Evolutionary conservation across 2,113 vertebrate species (phyloP).

Genomic region (Gasterosteus nipponicus): DNA sequence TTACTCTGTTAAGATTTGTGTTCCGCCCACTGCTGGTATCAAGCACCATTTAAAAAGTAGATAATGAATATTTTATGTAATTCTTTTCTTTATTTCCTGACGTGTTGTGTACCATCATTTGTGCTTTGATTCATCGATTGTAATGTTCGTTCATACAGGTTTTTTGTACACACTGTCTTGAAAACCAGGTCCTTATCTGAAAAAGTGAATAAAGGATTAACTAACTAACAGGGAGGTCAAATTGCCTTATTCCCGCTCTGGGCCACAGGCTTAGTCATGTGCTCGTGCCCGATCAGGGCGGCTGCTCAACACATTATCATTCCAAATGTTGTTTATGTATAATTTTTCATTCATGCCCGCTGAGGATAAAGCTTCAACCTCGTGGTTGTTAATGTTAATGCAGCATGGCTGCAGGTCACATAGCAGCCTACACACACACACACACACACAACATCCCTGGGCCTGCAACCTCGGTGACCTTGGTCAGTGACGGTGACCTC

Average conservation of each 20-base stretch:
- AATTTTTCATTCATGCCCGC: conserved; percentile 54
- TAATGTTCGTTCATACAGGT: neutral
- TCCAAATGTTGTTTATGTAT: conserved; percentile 62
- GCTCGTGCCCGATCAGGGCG: conserved; percentile 35
- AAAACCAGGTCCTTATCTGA: neutral
- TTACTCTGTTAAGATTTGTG: neutral
- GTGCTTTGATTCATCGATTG: neutral
- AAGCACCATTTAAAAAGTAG: neutral
- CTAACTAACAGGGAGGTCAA: conserved; percentile 57
- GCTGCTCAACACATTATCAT: conserved; percentile 63
- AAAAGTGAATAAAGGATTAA: conserved; percentile 40
- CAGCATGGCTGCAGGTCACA: conserved; percentile 42
- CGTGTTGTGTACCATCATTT: neutral
- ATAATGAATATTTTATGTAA: neutral
- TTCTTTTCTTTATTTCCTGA: neutral
- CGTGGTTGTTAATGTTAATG: conserved; percentile 43
- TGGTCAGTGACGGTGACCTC: conserved; percentile 63
- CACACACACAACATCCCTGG: conserved; percentile 47
- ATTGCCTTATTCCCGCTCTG: conserved; percentile 35
- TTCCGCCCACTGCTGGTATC: neutral
- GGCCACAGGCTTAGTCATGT: conserved; percentile 60
- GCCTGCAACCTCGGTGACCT: conserved; percentile 68
- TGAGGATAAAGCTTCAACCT: conserved; percentile 44
- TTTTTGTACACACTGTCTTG: neutral
- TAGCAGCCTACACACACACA: conserved; percentile 15